A percentile compares a stretch with the other conserved stretches of the same genome.
These are phyloP conservation scores for Parnassius orleans DNA, from an alignment of 2,888 invertebrate genomes.

Conservation along the genomic window DNA sequence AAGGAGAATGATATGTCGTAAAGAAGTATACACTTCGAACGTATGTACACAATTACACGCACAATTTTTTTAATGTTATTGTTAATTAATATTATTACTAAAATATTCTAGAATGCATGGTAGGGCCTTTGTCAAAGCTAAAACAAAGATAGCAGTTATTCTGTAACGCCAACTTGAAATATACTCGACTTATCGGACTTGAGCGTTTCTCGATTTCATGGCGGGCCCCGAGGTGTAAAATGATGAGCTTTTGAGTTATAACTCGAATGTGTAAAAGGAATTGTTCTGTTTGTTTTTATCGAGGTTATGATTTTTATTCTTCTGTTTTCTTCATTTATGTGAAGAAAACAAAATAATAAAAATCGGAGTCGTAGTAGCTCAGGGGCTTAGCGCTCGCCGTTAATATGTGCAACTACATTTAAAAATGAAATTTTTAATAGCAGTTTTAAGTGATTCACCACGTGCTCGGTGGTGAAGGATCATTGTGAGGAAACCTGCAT, in stretches of 20 bases:
- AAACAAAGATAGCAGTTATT: constrained; percentile 54
- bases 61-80: not conserved
- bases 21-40: too few species aligned
- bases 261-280: constrained; percentile 15
- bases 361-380: not conserved
- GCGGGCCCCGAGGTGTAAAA: constrained; percentile 33
- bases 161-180: constrained; percentile 48
- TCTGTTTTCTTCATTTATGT: not conserved
- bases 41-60: too few species aligned
- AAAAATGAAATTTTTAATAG: too few species aligned
- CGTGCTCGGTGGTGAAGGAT: too few species aligned
- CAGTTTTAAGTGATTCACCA: too few species aligned
- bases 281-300: constrained; percentile 4
- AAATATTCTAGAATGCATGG: constrained; percentile 27
- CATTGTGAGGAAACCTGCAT: too few species aligned
- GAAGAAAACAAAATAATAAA: not conserved
- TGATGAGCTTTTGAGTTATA: constrained; percentile 27
- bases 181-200: constrained; percentile 63
- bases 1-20: too few species aligned
- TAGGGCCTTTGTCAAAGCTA: constrained; percentile 37
- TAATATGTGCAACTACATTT: too few species aligned
- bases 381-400: too few species aligned
- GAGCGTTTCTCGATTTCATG: constrained; percentile 48
- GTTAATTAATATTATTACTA: not conserved
- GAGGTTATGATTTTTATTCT: too few species aligned